phyloP scores from a whole-genome alignment of 23 tunicate genomes.

The Clavelina lepadiformis region DNA sequence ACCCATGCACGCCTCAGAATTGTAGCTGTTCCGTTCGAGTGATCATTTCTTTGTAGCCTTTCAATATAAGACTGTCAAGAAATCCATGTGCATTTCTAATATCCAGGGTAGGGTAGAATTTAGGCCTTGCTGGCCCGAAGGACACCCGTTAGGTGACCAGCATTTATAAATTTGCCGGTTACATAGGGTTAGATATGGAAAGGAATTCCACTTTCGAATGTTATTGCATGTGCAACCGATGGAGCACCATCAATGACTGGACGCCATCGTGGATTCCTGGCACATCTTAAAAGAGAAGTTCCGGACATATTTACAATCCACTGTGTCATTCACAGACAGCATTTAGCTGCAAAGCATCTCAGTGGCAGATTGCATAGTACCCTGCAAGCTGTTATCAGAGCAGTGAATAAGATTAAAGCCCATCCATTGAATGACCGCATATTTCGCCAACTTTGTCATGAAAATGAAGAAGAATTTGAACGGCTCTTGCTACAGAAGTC shows the following conservation, averaged over 20 bases:
- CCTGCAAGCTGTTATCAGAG: constrained; percentile 24
- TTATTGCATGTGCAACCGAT: constrained; percentile 53
- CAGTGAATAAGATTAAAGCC: constrained; percentile 61
- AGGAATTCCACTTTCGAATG: constrained; percentile 40
- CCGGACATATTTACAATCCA: constrained; percentile 25
- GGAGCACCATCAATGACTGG: constrained; percentile 42
- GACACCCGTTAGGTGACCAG: no score
- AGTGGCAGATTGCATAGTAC: constrained; percentile 30
- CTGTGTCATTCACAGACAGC: constrained; percentile 50
- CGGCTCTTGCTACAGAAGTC: constrained; percentile 40
- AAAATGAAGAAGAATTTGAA: constrained; percentile 49
- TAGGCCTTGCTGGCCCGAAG: no score
- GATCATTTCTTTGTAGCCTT: no score
- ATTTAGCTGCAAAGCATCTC: constrained; percentile 43
- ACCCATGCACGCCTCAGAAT: no score
- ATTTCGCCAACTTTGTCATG: constrained; percentile 29
- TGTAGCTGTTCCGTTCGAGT: no score
- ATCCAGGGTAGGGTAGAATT: no score
- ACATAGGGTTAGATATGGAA: no score
- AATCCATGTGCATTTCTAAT: no score
- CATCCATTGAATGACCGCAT: constrained; percentile 35
- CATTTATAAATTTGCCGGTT: no score
- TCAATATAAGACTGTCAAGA: no score
- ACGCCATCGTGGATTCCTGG: constrained; percentile 28
- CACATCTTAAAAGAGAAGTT: constrained; percentile 16